Evolutionary conservation across 1,140 invertebrate genomes (phyloP).

Genomic region (Drosophila teissieri): DNA sequence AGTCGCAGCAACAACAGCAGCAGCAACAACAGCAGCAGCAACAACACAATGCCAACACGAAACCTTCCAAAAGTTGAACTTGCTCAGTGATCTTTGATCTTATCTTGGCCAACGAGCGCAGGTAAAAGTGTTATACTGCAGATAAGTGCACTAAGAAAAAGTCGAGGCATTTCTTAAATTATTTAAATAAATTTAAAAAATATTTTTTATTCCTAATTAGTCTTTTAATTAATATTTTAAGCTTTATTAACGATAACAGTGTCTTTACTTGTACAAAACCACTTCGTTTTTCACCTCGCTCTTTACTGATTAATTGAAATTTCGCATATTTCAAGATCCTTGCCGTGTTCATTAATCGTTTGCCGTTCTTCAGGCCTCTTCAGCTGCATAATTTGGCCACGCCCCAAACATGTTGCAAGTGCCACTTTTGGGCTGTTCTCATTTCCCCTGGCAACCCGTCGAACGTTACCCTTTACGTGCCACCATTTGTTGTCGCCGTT

Average conservation of each 20-base stretch:
- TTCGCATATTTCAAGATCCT: conserved; percentile 48
- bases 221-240: too few species aligned
- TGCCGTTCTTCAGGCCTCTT: conserved; percentile 28
- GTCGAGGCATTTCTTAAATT: not conserved
- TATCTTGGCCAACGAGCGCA: conserved; percentile 47
- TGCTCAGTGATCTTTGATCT: conserved; percentile 71
- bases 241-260: too few species aligned
- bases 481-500: conserved; percentile 56
- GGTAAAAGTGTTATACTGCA: conserved; percentile 66
- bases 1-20: not conserved
- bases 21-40: conserved; percentile 2
- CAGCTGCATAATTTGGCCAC: conserved; percentile 44
- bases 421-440: conserved; percentile 61
- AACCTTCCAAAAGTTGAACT: conserved; percentile 35
- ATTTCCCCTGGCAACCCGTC: not conserved
- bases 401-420: conserved; percentile 75
- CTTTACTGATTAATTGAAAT: conserved; percentile 65
- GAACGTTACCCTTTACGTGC: not conserved
- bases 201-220: too few species aligned
- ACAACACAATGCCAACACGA: conserved; percentile 48
- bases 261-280: not conserved
- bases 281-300: not conserved
- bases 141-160: conserved; percentile 25
- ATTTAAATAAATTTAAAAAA: too few species aligned
- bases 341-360: conserved; percentile 47